These are phyloP conservation scores for Aurelia sp. DNA, from an alignment of 30 jellyfish, hydroid and myxozoan species.

Conservation along the genomic window DNA sequence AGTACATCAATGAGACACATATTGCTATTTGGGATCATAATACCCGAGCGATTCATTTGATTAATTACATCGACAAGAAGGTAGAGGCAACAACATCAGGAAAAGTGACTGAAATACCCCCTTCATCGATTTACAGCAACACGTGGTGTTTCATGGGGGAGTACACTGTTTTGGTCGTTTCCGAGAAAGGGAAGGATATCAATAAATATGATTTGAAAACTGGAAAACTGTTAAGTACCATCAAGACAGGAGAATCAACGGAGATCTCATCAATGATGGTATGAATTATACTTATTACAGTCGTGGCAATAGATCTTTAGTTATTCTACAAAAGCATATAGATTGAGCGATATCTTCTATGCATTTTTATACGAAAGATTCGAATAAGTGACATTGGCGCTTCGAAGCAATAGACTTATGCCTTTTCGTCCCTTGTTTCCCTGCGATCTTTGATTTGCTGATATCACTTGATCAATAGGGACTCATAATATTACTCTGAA, in stretches of 20 bases:
- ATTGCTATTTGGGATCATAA: constrained; percentile 58
- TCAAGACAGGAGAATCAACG: constrained; percentile 67
- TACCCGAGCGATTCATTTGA: constrained; percentile 38
- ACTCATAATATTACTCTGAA: too few species aligned
- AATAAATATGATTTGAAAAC: constrained; percentile 64
- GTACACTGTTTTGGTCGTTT: constrained; percentile 43
- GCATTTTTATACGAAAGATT: too few species aligned
- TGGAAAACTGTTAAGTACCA: constrained; percentile 55
- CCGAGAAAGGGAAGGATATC: constrained; percentile 45
- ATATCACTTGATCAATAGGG: too few species aligned
- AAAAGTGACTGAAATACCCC: constrained; percentile 45
- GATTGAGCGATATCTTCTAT: too few species aligned
- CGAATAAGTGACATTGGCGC: too few species aligned
- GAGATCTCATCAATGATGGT: constrained; percentile 47
- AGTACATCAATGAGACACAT: constrained; percentile 41
- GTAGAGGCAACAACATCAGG: constrained; percentile 42
- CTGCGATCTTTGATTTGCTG: too few species aligned
- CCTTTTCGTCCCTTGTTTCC: too few species aligned
- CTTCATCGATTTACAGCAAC: constrained; percentile 46
- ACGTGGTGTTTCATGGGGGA: constrained; percentile 67
- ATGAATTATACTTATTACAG: too few species aligned
- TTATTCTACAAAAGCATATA: too few species aligned
- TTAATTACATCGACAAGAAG: constrained; percentile 57
- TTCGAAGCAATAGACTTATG: too few species aligned
- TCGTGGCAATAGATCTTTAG: too few species aligned